These are phyloP conservation scores for Synergus umbraculus DNA, from an alignment of 2,888 invertebrate genomes.

Conservation along the genomic window DNA sequence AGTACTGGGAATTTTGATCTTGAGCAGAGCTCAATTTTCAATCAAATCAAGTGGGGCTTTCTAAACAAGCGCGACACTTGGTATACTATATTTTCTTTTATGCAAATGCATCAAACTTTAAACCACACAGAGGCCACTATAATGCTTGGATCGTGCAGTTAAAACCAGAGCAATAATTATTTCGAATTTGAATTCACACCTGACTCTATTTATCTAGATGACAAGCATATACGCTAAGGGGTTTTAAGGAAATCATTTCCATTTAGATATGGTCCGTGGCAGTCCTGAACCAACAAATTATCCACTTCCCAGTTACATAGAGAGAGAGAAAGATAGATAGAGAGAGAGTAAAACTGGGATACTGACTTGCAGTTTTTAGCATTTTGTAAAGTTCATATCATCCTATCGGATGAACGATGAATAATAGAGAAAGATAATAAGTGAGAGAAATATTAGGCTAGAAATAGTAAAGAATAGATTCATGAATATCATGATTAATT, in stretches of 20 bases:
- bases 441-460: constrained; percentile 48
- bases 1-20: no score
- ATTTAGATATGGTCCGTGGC: constrained; percentile 73
- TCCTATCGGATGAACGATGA: constrained; percentile 8
- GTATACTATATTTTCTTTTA: neutral
- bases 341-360: neutral
- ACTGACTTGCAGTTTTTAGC: constrained; percentile 22
- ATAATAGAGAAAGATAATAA: constrained; percentile 46
- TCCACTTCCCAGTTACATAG: neutral
- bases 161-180: neutral
- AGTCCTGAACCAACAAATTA: constrained; percentile 66
- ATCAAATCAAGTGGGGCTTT: no score
- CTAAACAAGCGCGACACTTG: neutral
- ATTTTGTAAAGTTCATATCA: constrained; percentile 25
- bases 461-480: constrained; percentile 47
- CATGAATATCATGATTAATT: neutral
- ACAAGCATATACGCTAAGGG: neutral
- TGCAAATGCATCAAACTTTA: neutral
- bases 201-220: constrained; percentile 45
- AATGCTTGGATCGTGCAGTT: neutral
- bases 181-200: constrained; percentile 56
- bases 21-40: no score
- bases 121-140: neutral
- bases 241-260: constrained; percentile 37
- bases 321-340: no score